Evolutionary conservation across 2,797 vertebrate species (phyloP).

Genomic region (Allobates femoralis): DNA sequence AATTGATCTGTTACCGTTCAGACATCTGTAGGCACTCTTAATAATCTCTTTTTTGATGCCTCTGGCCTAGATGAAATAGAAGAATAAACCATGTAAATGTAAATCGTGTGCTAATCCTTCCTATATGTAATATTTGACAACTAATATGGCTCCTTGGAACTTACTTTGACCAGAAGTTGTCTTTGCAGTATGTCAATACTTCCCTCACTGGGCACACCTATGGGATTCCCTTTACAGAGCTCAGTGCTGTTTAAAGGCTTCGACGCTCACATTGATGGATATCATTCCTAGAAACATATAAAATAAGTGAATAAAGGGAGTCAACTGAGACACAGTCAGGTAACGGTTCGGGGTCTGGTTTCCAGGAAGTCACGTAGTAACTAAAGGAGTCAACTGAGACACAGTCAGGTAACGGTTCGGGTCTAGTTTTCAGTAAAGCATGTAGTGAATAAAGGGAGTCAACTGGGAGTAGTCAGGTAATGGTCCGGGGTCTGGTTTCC

Average conservation of each 20-base stretch:
- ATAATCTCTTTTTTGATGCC: conserved; percentile 26
- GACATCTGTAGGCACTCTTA: conserved; percentile 3
- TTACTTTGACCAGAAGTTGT: conserved; percentile 73
- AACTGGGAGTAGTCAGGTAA: too few species aligned
- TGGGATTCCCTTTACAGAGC: conserved; percentile 64
- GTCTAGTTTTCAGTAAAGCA: too few species aligned
- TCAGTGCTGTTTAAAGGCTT: conserved; percentile 64
- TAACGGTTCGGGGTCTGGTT: too few species aligned
- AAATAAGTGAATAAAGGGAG: too few species aligned
- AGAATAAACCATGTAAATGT: not conserved
- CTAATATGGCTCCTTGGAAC: conserved; percentile 19
- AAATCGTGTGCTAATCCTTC: not conserved
- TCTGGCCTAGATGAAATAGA: not conserved
- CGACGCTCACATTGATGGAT: conserved; percentile 65
- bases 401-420: too few species aligned
- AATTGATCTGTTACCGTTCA: conserved; percentile 26
- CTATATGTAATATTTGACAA: not conserved
- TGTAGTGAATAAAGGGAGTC: too few species aligned
- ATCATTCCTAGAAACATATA: conserved; percentile 64
- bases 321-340: too few species aligned
- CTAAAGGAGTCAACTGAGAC: too few species aligned
- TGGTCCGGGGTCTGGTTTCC: too few species aligned
- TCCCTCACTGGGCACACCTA: conserved; percentile 66
- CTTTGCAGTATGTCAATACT: conserved; percentile 67
- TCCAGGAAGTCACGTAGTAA: too few species aligned